These are phyloP conservation scores for Pseudachorutes palmiensis DNA, from an alignment of 1,140 invertebrate genomes.

Conservation along the genomic window DNA sequence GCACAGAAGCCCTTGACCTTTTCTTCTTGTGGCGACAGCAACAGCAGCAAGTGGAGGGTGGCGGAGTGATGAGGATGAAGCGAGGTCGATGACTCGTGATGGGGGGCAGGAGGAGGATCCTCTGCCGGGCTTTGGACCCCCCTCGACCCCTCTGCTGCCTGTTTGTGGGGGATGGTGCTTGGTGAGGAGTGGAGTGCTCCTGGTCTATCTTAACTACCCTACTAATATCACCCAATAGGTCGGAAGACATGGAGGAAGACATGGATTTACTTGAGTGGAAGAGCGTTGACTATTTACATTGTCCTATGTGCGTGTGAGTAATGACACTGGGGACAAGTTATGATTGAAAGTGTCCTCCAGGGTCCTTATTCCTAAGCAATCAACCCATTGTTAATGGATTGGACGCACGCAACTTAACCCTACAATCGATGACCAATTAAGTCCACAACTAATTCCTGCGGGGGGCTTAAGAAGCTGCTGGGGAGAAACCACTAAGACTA, in stretches of 20 bases:
- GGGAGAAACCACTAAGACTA: background rate
- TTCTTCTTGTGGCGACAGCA: constrained; percentile 21
- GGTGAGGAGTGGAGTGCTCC: background rate
- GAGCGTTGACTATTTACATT: background rate
- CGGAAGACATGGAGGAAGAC: constrained; percentile 29
- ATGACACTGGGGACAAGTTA: no score
- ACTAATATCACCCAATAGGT: constrained; percentile 17
- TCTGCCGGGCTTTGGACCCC: no score
- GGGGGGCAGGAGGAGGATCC: no score
- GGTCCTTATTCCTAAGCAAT: background rate
- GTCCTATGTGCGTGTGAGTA: background rate
- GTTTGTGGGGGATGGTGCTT: background rate
- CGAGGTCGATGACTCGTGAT: constrained; percentile 5
- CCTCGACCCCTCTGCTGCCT: background rate
- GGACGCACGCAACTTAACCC: background rate
- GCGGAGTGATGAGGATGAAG: constrained; percentile 25
- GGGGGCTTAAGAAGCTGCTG: background rate
- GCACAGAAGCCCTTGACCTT: constrained; percentile 16
- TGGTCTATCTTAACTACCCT: constrained; percentile 17
- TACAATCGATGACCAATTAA: background rate
- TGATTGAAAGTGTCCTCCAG: background rate
- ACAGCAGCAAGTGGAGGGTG: constrained; percentile 20
- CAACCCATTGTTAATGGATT: constrained; percentile 11
- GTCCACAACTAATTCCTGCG: background rate
- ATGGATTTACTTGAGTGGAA: background rate